Base-by-base conservation (phyloP, 2,888 invertebrate species). In the Neoaliturus tenellus region DNA sequence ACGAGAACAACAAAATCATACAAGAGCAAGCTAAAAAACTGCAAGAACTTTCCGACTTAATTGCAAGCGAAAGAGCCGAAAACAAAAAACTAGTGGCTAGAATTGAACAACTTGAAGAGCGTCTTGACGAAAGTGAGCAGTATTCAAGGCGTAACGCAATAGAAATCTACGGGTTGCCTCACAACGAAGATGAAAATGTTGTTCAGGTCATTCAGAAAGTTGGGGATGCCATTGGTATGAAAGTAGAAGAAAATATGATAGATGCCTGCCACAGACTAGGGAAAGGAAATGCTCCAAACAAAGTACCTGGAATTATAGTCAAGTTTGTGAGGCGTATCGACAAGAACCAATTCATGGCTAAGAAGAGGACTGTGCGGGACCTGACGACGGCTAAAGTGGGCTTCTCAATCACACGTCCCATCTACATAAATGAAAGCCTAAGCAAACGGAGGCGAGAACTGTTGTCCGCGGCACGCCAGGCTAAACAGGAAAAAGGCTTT, bases 1-100 rank as follows among this genome's bases (percentile, higher is more conserved):
- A 62, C 25, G 62, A 62, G 25, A 62, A 62, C 25, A 62, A 62
- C 1, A 78, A 78, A 39, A 78, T 44, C 4, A 78, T 48, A 6
- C n/a, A 78, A 78, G 39, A 23, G 31, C 75, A 75, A 20, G 75
- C 33, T n/a, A 41, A n/a, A 20, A 41, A 6, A 10, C 8, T 41
- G 23, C 41, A 44, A 5, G 1, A 41, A 6, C 51, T 44, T 5
- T 14, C 25, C 12, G 5, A 5, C 4, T 28, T 17, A n/a, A 62
- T 31, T 23, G 62, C 12, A 12, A 25, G 25, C 3, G 31, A 55
- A n/a, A 62, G 62, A 12, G 12, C 25, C 6, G 62, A 31, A 62
- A 62, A 62, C 14, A 28, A 25, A 20, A 31, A 62, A 28, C 31
- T 62, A 31, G 5, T 28, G 14, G 31, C 25, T 25, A 62, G 62